These are phyloP conservation scores for Pangasianodon hypophthalmus DNA, from an alignment of 2,113 vertebrate species.

Conservation along the genomic window DNA sequence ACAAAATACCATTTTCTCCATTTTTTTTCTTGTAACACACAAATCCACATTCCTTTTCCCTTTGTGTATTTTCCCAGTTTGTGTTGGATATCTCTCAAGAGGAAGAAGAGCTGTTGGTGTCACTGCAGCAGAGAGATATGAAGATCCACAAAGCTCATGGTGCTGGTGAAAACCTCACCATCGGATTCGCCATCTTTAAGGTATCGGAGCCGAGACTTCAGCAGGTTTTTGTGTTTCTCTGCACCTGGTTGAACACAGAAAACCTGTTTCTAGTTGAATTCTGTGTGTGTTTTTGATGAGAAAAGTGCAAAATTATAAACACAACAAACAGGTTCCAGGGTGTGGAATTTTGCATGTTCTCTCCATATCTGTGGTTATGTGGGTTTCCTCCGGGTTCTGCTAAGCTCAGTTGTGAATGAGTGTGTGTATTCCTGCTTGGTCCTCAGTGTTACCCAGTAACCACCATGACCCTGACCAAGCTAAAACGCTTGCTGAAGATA, in stretches of 20 bases:
- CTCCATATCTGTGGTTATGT: neutral
- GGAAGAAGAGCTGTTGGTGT: constrained; percentile 83
- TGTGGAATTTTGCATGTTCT: neutral
- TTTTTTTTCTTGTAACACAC: neutral
- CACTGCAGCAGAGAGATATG: constrained; percentile 87
- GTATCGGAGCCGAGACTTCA: constrained; percentile 60
- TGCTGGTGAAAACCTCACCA: constrained; percentile 81
- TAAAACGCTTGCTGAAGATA: neutral
- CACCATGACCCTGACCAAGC: neutral
- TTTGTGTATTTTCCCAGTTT: constrained; percentile 71
- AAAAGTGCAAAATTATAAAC: neutral
- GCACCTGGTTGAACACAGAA: neutral
- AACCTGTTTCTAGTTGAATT: neutral
- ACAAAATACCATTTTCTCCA: no score
- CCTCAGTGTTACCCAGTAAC: neutral
- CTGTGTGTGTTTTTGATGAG: neutral
- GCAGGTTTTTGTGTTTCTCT: neutral
- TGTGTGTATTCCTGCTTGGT: neutral
- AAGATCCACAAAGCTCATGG: constrained; percentile 80
- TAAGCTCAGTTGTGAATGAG: neutral
- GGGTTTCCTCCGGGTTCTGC: neutral
- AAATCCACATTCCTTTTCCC: neutral
- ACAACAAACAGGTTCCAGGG: neutral
- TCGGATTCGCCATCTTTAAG: constrained; percentile 87
- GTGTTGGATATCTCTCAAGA: constrained; percentile 86